These are phyloP conservation scores for Sphaerophoria rueppellii DNA, from an alignment of 2,888 invertebrate genomes.

Conservation along the genomic window DNA sequence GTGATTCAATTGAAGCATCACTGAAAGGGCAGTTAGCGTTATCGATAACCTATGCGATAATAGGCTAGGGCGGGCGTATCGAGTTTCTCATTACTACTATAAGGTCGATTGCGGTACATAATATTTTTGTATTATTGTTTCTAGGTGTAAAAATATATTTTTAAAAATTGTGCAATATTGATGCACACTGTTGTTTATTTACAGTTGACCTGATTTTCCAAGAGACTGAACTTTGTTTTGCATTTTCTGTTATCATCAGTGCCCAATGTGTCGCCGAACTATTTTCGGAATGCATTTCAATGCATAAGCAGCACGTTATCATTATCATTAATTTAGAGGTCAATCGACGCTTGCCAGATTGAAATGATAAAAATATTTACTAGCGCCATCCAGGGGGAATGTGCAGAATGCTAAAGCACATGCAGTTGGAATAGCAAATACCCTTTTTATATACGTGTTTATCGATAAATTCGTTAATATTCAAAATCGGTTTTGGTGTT, in stretches of 20 bases:
- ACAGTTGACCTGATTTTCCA: conserved; percentile 11
- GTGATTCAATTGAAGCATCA: conserved; percentile 35
- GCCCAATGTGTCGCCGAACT: background rate
- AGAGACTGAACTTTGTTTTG: background rate
- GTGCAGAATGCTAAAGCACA: no score
- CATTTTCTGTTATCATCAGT: background rate
- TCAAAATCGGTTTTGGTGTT: no score
- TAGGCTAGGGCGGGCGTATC: conserved; percentile 15
- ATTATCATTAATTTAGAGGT: no score
- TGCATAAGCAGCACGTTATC: background rate
- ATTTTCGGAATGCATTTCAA: background rate
- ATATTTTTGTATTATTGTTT: background rate
- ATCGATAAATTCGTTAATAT: no score
- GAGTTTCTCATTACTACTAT: conserved; percentile 27
- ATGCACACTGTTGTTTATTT: background rate
- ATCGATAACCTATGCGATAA: conserved; percentile 29
- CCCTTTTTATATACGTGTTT: no score
- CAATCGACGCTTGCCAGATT: no score
- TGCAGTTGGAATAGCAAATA: no score
- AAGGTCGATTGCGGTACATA: background rate
- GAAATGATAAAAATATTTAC: no score
- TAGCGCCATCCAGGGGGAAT: no score
- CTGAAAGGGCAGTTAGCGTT: conserved; percentile 47
- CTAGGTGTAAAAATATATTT: background rate
- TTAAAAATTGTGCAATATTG: background rate